phyloP scores from a whole-genome alignment of 1,140 invertebrate species.

The Papilio xuthus region DNA sequence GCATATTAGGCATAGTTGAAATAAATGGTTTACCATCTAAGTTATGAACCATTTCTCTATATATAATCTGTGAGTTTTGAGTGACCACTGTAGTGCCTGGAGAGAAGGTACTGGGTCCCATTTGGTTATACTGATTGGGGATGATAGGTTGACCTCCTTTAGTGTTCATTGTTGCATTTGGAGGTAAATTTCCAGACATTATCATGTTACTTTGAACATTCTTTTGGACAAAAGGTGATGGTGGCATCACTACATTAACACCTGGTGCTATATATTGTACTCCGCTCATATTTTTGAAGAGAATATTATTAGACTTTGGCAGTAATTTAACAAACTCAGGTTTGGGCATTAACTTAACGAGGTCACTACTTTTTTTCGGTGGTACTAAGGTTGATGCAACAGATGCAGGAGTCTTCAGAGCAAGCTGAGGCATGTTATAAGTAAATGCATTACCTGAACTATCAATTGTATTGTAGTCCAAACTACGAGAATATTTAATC shows the following conservation, averaged over 20 bases:
- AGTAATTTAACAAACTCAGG: conserved; percentile 66
- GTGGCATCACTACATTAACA: conserved; percentile 72
- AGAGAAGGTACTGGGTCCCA: conserved; percentile 59
- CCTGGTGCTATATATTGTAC: conserved; percentile 70
- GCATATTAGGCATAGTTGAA: conserved; percentile 63
- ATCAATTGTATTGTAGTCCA: conserved; percentile 67
- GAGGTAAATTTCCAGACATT: conserved; percentile 58
- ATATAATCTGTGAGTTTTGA: conserved; percentile 78
- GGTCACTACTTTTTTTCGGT: conserved; percentile 50
- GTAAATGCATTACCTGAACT: conserved; percentile 59
- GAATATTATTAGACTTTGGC: conserved; percentile 70
- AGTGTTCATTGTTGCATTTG: conserved; percentile 53
- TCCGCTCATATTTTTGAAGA: conserved; percentile 69
- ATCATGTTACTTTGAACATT: conserved; percentile 74
- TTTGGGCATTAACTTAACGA: conserved; percentile 71
- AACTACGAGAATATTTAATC: conserved; percentile 73
- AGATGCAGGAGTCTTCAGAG: conserved; percentile 50
- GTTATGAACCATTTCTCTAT: conserved; percentile 76
- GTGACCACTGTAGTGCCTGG: conserved; percentile 71
- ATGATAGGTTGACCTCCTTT: conserved; percentile 56
- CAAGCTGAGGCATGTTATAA: conserved; percentile 60
- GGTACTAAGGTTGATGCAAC: conserved; percentile 51
- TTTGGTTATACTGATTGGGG: conserved; percentile 59
- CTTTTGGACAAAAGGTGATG: conserved; percentile 70
- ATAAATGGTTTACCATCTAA: conserved; percentile 74